Evolutionary conservation across 1,140 invertebrate genomes (phyloP), one percentile per base, ranked within the genome.

Genomic region (Drosophila micromelanica): DNA sequence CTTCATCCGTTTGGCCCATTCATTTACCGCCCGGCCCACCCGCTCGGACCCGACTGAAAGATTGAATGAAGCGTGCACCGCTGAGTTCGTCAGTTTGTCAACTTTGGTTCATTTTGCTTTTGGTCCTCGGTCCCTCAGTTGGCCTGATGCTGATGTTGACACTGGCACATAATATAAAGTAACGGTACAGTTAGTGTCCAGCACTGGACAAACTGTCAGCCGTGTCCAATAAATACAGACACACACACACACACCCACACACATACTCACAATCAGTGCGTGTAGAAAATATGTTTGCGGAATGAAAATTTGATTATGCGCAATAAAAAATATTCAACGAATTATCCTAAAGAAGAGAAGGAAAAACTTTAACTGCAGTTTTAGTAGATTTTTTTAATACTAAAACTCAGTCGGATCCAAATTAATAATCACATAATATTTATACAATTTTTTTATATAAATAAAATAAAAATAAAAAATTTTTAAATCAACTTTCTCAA

Each of bases 161-260:
- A 87, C 82, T 90, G 82, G 65, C 80, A 80, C 71, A 80, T 80
- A 90, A 86, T 90, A 82, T 90, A 86, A 90, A 79, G 84, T 78
- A 79, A 80, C 77, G 74, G 74, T 75, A 73, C 69, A 78, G 81
- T 86, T 86, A 72, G 76, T 78, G 78, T 80, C 74, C 78, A 72
- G 75, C 64, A 70, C 81, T 75, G 78, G 65, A 73, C 78, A 81
- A 76, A 87, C 81, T 86, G 82, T 86, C 78, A 87, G 64, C 67
- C 78, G 48, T 78, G 63, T 87, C 75, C 78, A 86, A 87, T 86
- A 86, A 81, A 73, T 69, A 57, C 81, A 78, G 62, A 86, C 64
- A 56, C 54, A 63, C 20, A 30, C 48, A 64, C 38, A 35, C 32
- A 20, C 52, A 43, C 20, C 43, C 64, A 52, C 55, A 54, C 20